Base-by-base conservation (phyloP, 2,888 invertebrate genomes). In the Ochropacha duplaris region DNA sequence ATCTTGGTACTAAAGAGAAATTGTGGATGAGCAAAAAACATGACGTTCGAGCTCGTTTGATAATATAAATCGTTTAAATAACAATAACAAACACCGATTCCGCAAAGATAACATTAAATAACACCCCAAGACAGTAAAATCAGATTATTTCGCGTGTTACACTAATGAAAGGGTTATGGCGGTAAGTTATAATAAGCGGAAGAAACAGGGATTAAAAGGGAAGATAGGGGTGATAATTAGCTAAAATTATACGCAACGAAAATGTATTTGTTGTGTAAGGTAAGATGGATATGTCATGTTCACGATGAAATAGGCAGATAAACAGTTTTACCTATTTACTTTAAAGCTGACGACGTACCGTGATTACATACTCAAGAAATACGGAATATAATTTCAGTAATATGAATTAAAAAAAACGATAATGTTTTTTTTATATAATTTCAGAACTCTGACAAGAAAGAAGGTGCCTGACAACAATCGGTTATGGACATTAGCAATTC, bases 151-250 rank as follows among this genome's bases (percentile, higher is more conserved):
- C 34, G 22, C 52, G 34, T 52, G 12, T 52, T 31, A 52, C 52
- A 22, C 31, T 52, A 52, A 52, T 52, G 19, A 52, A 52, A 52
- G 52, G 52, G 52, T 31, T 22, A 52, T 19, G 26, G 31, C 31
- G 31, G 52, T 52, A 52, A 52, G 31, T 24, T 51, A 51, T 51
- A 52, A 44, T 44, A 44, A 44, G 44, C 19, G 44, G 44, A 44
- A 44, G 44, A 44, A 44, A 44, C 19, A n/a, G 44, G 44, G 19
- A 44, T 44, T 19, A 44, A 52, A 31, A 31, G 52, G 52, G 31
- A 44, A 44, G 52, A 31, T 31, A 19, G 34, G 52, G 31, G 19
- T 34, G 52, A 44, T 52, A 52, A 52, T 52, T 52, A 52, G 31
- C 19, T 34, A 12, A 34, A 52, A 31, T 52, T 52, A 52, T 34